Percentiles rank a stretch among this genome's conserved stretches.
Conservation (phyloP, 1,140 invertebrate genomes). For the Heliconius nattereri region DNA sequence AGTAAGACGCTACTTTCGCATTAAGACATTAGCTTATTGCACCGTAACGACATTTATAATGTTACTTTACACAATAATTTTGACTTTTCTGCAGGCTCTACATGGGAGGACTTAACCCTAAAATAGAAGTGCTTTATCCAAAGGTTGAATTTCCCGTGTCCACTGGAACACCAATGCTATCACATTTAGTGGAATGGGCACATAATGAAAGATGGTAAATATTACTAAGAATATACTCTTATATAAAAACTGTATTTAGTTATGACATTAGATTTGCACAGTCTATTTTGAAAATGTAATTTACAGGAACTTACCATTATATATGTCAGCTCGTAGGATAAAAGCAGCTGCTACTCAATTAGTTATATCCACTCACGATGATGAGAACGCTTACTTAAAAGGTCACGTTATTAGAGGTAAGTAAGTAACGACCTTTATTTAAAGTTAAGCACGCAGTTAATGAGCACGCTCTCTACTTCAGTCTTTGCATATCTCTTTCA, state of each 20-base stretch:
- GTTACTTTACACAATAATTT: not conserved
- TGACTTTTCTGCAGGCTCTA: constrained; percentile 82
- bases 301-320: constrained; percentile 47
- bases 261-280: no score
- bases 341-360: constrained; percentile 43
- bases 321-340: constrained; percentile 36
- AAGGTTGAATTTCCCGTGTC: constrained; percentile 86
- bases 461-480: no score
- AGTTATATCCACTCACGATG: constrained; percentile 47
- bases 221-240: constrained; percentile 32
- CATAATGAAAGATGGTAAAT: constrained; percentile 81
- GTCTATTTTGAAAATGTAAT: no score
- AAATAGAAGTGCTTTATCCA: constrained; percentile 84
- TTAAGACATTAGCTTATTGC: not conserved
- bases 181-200: constrained; percentile 87
- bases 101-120: constrained; percentile 83
- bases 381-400: constrained; percentile 47
- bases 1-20: not conserved
- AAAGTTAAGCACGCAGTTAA: no score
- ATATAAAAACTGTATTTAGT: not conserved
- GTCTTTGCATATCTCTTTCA: no score
- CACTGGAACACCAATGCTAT: constrained; percentile 87
- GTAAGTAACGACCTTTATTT: no score
- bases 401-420: constrained; percentile 55
- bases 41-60: no score